Conservation (phyloP, 1,140 invertebrate genomes). For the Heliconius eleuchia region DNA sequence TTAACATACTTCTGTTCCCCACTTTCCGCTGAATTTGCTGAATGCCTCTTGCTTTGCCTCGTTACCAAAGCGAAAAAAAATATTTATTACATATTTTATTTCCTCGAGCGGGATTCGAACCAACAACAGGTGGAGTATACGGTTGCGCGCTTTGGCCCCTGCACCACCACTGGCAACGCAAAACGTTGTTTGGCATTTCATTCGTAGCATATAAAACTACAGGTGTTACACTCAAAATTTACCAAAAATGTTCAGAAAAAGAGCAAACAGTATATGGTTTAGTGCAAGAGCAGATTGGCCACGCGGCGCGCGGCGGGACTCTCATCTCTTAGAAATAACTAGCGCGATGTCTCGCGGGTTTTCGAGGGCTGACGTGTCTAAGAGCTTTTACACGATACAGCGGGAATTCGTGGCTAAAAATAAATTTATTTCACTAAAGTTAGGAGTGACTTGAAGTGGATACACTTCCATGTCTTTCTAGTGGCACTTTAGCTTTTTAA, state of each 20-base stretch:
- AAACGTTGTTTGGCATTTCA: not conserved
- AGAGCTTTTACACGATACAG: constrained; percentile 13
- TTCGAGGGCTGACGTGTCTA: constrained; percentile 21
- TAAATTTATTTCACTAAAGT: constrained; percentile 26
- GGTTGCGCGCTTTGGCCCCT: too few species aligned
- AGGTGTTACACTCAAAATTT: not conserved
- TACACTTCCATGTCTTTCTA: constrained; percentile 4
- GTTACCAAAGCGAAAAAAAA: too few species aligned
- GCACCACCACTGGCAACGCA: too few species aligned
- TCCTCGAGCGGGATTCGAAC: too few species aligned
- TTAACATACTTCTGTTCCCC: too few species aligned
- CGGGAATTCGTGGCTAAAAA: constrained; percentile 27
- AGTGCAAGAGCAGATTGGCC: not conserved
- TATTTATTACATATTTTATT: too few species aligned
- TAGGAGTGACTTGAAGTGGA: constrained; percentile 15
- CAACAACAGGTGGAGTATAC: too few species aligned
- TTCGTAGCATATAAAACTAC: not conserved
- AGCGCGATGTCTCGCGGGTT: constrained; percentile 6
- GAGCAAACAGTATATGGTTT: not conserved
- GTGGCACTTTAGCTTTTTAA: constrained; percentile 9
- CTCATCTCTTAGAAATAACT: constrained; percentile 5
- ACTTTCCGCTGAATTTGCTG: too few species aligned
- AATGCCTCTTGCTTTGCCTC: too few species aligned
- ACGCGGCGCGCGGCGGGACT: not conserved
- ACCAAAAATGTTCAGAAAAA: not conserved